Evolutionary conservation across 2,113 vertebrate species (phyloP).

Genomic region (Vimba vimba): DNA sequence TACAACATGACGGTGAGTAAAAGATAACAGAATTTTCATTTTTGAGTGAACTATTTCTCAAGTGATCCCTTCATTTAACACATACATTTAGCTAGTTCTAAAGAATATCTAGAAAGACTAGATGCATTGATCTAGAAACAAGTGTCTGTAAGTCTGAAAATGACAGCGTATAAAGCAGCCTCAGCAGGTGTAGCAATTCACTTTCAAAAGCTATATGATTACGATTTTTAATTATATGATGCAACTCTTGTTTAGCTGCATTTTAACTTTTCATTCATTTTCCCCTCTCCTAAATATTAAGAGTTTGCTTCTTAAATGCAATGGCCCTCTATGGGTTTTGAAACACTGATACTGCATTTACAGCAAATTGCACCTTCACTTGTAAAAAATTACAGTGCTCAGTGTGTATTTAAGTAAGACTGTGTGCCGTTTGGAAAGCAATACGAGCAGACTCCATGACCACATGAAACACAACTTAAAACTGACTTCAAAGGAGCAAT

Average conservation of each 20-base stretch:
- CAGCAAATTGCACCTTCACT: slow-evolving; percentile 80
- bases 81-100: neutral
- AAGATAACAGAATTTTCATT: neutral
- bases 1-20: neutral
- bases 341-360: slow-evolving; percentile 82
- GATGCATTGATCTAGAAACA: neutral
- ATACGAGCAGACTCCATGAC: slow-evolving; percentile 71
- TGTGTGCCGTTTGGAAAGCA: slow-evolving; percentile 69
- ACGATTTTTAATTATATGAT: slow-evolving; percentile 73
- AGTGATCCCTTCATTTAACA: neutral
- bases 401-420: slow-evolving; percentile 76
- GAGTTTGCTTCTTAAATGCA: slow-evolving; percentile 69
- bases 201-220: slow-evolving; percentile 16
- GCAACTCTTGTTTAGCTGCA: slow-evolving; percentile 58
- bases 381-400: slow-evolving; percentile 80
- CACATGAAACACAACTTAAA: slow-evolving; percentile 81
- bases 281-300: slow-evolving; percentile 62
- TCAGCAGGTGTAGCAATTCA: slow-evolving; percentile 5
- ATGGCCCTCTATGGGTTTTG: slow-evolving; percentile 70
- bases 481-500: slow-evolving; percentile 74
- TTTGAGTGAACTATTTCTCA: neutral
- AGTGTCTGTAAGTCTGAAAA: slow-evolving; percentile 3
- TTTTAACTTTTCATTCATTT: slow-evolving; percentile 56
- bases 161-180: neutral
- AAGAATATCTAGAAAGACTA: neutral